Conservation (phyloP, 1,140 invertebrate genomes). For the Conopomorpha cramerella region DNA sequence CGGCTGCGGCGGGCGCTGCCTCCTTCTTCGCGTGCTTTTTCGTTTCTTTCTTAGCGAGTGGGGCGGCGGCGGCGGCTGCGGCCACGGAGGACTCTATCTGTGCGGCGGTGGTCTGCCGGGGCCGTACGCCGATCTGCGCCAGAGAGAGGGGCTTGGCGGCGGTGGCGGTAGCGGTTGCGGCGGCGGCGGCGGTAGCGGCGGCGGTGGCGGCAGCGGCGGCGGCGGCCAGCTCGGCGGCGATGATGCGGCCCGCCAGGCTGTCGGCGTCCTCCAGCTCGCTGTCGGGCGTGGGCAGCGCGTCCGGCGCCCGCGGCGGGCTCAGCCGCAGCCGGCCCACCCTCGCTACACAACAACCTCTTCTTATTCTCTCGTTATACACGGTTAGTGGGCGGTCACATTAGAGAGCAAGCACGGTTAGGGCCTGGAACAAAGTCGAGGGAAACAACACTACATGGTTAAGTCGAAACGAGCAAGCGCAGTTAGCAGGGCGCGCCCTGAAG, state of each 20-base stretch:
- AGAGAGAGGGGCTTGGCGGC: slow-evolving; percentile 37
- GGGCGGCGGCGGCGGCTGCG: slow-evolving; percentile 8
- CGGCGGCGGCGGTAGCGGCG: slow-evolving; percentile 12
- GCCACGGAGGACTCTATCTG: slow-evolving; percentile 35
- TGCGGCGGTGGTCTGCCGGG: slow-evolving; percentile 28
- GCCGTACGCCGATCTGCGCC: slow-evolving; percentile 44
- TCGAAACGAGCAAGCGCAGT: slow-evolving; percentile 46
- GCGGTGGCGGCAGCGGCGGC: slow-evolving; percentile 15
- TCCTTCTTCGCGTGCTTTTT: slow-evolving; percentile 45
- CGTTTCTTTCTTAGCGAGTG: slow-evolving; percentile 38
- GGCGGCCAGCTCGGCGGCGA: slow-evolving; percentile 30
- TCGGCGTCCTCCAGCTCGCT: slow-evolving; percentile 39
- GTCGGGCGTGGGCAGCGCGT: slow-evolving; percentile 44
- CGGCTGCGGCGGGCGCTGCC: too few relatives aligned
- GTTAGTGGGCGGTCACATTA: slow-evolving; percentile 62
- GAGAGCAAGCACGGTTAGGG: slow-evolving; percentile 62
- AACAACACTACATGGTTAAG: slow-evolving; percentile 50
- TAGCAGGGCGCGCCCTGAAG: slow-evolving; percentile 28
- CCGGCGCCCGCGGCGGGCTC: slow-evolving; percentile 19
- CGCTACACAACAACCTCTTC: slow-evolving; percentile 59
- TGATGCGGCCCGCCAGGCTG: slow-evolving; percentile 29
- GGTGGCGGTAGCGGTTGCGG: slow-evolving; percentile 10
- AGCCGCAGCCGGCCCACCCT: slow-evolving; percentile 39
- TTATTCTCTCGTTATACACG: slow-evolving; percentile 46
- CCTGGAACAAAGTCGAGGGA: slow-evolving; percentile 61